Conservation (phyloP, 1,140 invertebrate genomes). For the Palaemon carinicauda region DNA sequence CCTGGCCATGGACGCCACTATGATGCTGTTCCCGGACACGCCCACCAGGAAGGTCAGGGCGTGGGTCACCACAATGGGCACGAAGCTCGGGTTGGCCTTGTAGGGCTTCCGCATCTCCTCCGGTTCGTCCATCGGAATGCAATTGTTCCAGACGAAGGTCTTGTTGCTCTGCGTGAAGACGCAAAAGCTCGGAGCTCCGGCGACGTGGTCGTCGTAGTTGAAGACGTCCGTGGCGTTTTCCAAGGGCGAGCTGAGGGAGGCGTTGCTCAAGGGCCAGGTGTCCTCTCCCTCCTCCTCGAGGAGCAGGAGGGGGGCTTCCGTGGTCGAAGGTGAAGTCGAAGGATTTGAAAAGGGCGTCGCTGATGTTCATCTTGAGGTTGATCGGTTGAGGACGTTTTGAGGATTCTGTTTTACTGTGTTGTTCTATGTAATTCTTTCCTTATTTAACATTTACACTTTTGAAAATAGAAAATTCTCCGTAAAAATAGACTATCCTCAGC, state of each 20-base stretch:
- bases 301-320: too few relatives aligned
- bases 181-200: not conserved
- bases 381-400: too few relatives aligned
- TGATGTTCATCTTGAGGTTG: too few relatives aligned
- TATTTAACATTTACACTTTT: too few relatives aligned
- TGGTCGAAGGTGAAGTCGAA: too few relatives aligned
- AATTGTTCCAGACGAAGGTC: slow-evolving; percentile 19
- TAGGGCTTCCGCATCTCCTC: slow-evolving; percentile 65
- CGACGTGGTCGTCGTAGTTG: not conserved
- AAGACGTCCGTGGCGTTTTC: not conserved
- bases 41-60: slow-evolving; percentile 65
- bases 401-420: too few relatives aligned
- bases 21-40: slow-evolving; percentile 61
- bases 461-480: too few relatives aligned
- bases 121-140: slow-evolving; percentile 60
- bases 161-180: not conserved
- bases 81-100: slow-evolving; percentile 62
- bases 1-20: slow-evolving; percentile 61
- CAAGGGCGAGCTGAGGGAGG: not conserved
- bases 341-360: too few relatives aligned
- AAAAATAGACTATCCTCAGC: too few relatives aligned
- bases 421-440: too few relatives aligned
- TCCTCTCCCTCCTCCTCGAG: not conserved
- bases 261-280: not conserved
- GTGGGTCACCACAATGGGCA: slow-evolving; percentile 64